phyloP scores from a whole-genome alignment of 2,113 vertebrate genomes.

The Nibea coibor region DNA sequence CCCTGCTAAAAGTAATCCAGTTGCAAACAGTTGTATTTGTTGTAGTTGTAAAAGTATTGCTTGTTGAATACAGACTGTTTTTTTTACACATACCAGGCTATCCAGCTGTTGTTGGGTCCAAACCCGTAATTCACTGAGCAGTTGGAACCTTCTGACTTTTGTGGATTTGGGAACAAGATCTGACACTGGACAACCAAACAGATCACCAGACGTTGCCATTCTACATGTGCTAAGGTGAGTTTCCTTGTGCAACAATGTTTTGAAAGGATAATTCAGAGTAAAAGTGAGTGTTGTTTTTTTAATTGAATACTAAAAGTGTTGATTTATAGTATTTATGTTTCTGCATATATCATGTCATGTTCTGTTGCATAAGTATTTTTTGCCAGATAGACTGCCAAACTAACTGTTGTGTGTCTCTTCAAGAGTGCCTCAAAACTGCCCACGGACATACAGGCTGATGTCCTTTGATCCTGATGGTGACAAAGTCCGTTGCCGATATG shows the following conservation, averaged over 20 bases:
- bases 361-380: no score
- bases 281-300: no score
- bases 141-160: slow-evolving; percentile 47
- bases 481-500: slow-evolving; percentile 75
- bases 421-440: slow-evolving; percentile 81
- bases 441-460: slow-evolving; percentile 66
- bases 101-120: slow-evolving; percentile 62
- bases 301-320: no score
- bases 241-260: no score
- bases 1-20: background rate
- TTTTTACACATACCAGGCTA: slow-evolving; percentile 39
- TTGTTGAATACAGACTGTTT: background rate
- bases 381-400: background rate
- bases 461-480: slow-evolving; percentile 79
- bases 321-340: no score
- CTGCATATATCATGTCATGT: no score
- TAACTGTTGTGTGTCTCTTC: background rate
- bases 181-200: slow-evolving; percentile 77
- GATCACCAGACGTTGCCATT: slow-evolving; percentile 69
- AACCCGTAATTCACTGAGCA: accelerated
- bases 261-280: no score
- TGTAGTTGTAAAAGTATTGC: no score
- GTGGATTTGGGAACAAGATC: slow-evolving; percentile 81
- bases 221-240: slow-evolving; percentile 78
- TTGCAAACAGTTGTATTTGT: background rate